Evolutionary conservation across 2,797 vertebrate genomes (phyloP).

Genomic region (Sarcoramphus papa): DNA sequence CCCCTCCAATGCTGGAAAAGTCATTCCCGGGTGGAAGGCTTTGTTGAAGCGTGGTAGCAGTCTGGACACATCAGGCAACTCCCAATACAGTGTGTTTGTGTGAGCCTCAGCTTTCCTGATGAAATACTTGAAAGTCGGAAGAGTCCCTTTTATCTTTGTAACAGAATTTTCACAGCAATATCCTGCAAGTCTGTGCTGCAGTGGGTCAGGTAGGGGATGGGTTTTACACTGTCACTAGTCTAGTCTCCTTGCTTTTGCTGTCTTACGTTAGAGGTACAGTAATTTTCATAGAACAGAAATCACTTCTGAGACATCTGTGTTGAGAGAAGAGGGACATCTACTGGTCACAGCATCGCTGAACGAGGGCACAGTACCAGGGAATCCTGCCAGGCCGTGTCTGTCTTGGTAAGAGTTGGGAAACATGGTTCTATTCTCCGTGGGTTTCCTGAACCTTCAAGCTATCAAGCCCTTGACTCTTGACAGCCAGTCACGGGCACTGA

Average conservation of each 20-base stretch:
- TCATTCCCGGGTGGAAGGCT: neutral
- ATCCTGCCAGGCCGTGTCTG: neutral
- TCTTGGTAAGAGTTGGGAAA: neutral
- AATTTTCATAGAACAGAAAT: neutral
- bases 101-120: neutral
- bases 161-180: neutral
- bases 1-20: neutral
- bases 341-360: neutral
- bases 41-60: neutral
- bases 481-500: neutral
- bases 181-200: neutral
- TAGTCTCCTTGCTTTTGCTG: neutral
- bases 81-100: accelerated
- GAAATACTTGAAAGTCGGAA: neutral
- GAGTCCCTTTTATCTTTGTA: neutral
- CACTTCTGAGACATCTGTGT: neutral
- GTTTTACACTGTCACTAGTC: neutral
- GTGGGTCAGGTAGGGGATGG: neutral
- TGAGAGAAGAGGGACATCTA: conserved; percentile 31
- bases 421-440: accelerated
- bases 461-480: neutral
- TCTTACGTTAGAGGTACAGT: neutral
- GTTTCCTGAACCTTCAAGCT: neutral
- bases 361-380: neutral
- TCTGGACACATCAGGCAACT: neutral